Base-by-base conservation (phyloP, 2,113 vertebrate species). In the Casuarius casuarius region DNA sequence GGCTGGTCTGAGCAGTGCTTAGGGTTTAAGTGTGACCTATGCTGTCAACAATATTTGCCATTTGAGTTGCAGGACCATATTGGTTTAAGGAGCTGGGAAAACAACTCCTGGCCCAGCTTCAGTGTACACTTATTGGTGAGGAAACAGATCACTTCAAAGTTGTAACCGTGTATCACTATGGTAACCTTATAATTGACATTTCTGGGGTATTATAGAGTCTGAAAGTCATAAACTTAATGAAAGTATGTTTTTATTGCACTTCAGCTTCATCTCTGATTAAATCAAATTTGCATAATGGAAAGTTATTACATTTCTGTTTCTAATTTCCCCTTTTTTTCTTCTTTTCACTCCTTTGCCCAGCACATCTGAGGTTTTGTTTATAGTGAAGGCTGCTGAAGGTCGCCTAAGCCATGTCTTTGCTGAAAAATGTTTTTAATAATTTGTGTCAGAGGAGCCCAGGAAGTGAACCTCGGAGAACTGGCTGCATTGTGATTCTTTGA, bases 161-260 rank as follows among this genome's bases (percentile, higher is more conserved):
- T 97, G 81, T 97, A 95, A 66, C 94, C 22, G n/a, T 91, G 65
- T 81, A 98, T 98, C 97, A 87, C 96, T 97, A 97, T 97, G 96
- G 97, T 89, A 98, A 98, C 98, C 40, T 76, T 70, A 90, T 95
- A 98, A 98, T 95, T 98, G 97, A 96, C 97, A 95, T 94, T 96
- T 96, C 86, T 90, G 90, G 63, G 89, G 90, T 96, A 91, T 96
- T 89, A 93, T 80, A 90, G 84, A 95, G 92, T 70, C 96, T 97
- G 94, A 94, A 97, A 98, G 96, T 97, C 97, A 98, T 98, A 98
- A 98, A 98, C 97, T 97, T 98, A 98, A 98, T 98, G 98, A 98
- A 98, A 98, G 97, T 98, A 96, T 97, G 96, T 97, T 98, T 97
- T 98, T 98, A 98, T 97, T 98, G 98, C 95, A 91, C 90, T 97